These are phyloP conservation scores for Cartodere bifasciata DNA, from an alignment of 2,888 invertebrate species.

Conservation along the genomic window DNA sequence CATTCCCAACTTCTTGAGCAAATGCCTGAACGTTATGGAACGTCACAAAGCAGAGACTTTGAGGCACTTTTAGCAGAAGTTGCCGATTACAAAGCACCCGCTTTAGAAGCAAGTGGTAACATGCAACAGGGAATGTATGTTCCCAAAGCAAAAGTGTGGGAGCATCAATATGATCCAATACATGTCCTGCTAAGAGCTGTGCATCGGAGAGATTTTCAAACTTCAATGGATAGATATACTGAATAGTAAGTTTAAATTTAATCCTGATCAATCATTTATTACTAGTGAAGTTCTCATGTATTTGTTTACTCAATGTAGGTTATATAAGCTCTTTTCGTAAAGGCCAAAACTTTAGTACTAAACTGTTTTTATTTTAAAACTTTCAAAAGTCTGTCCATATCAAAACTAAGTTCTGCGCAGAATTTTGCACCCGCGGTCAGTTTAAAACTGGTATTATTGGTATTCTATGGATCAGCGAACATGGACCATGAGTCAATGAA, in stretches of 20 bases:
- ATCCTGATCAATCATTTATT: no score
- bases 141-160: conserved; percentile 79
- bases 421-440: no score
- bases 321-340: no score
- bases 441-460: no score
- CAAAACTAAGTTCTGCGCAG: no score
- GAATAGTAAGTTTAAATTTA: conserved; percentile 68
- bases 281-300: no score
- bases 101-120: conserved; percentile 65
- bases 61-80: conserved; percentile 69
- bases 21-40: conserved; percentile 94
- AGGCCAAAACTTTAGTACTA: no score
- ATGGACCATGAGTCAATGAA: no score
- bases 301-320: no score
- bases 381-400: no score
- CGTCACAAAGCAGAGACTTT: conserved; percentile 77
- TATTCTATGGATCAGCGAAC: no score
- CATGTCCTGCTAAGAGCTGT: conserved; percentile 85
- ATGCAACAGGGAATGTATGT: conserved; percentile 78
- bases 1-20: conserved; percentile 90
- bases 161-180: conserved; percentile 81
- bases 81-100: conserved; percentile 58
- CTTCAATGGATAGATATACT: conserved; percentile 85
- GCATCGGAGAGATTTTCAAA: conserved; percentile 85
- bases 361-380: no score